These are phyloP conservation scores for Cromileptes altivelis DNA, from an alignment of 2,113 vertebrate genomes.

Conservation along the genomic window DNA sequence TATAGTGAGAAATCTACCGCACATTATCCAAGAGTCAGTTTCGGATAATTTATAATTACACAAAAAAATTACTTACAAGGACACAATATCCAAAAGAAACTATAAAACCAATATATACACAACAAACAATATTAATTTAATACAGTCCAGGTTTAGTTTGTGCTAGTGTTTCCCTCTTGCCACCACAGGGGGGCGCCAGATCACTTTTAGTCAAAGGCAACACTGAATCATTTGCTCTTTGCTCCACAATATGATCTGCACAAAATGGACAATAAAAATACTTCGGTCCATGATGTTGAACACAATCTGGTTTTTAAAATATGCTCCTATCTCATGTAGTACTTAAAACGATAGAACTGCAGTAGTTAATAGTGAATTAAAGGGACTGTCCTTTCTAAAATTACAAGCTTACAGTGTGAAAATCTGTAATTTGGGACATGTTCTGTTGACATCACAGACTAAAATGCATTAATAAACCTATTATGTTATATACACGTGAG, in stretches of 20 bases:
- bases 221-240: neutral
- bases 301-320: neutral
- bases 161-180: rapidly evolving
- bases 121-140: neutral
- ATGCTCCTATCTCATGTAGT: neutral
- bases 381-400: neutral
- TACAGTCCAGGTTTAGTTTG: neutral
- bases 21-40: neutral
- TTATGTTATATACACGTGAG: neutral
- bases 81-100: neutral
- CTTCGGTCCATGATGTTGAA: too few species aligned
- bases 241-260: neutral
- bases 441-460: neutral
- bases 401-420: neutral
- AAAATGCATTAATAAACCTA: neutral
- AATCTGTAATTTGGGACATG: neutral
- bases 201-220: neutral
- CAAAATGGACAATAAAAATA: neutral
- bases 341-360: too few species aligned
- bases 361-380: neutral
- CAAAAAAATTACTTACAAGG: neutral
- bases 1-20: neutral
- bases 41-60: too few species aligned
- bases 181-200: slow-evolving; percentile 48
- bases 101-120: neutral